Conservation (phyloP, 2,888 invertebrate genomes). For the Encarsia formosa region DNA sequence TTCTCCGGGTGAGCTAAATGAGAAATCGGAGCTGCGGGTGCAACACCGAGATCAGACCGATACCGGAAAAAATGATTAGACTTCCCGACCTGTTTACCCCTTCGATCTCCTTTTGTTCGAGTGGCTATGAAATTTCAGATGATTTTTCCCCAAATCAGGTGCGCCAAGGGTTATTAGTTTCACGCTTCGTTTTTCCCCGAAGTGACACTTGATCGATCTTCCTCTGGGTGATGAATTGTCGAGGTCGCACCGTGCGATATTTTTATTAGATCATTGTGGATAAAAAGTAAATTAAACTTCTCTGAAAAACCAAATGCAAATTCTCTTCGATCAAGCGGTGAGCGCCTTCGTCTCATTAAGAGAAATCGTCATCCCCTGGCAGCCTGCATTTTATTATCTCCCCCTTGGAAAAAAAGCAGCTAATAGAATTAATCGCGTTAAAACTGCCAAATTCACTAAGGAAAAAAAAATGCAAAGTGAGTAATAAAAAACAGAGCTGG, state of each 20-base stretch:
- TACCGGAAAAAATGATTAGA: slow-evolving; percentile 11
- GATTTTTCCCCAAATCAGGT: too few relatives aligned
- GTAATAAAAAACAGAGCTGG: slow-evolving; percentile 17
- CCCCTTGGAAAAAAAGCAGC: slow-evolving; percentile 11
- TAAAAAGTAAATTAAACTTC: too few relatives aligned
- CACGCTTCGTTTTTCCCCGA: too few relatives aligned
- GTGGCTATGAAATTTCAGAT: too few relatives aligned
- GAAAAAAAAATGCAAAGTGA: slow-evolving; percentile 17
- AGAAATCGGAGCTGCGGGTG: slow-evolving; percentile 9
- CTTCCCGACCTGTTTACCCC: too few relatives aligned
- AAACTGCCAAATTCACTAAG: slow-evolving; percentile 18
- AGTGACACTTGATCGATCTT: too few relatives aligned
- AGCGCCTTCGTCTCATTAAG: not conserved
- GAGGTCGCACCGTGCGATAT: too few relatives aligned
- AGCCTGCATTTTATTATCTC: slow-evolving; percentile 17
- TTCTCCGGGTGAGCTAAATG: too few relatives aligned
- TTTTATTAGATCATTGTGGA: too few relatives aligned
- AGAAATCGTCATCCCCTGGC: not conserved
- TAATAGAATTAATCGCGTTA: slow-evolving; percentile 20
- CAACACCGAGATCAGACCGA: slow-evolving; percentile 1
- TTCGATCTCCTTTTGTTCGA: too few relatives aligned
- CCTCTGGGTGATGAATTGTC: too few relatives aligned
- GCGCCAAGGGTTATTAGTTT: too few relatives aligned
- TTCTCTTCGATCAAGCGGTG: slow-evolving; percentile 8
- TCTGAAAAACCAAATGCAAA: slow-evolving; percentile 7